phyloP scores from a whole-genome alignment of 2,888 invertebrate genomes.

The Tortricodes alternella region DNA sequence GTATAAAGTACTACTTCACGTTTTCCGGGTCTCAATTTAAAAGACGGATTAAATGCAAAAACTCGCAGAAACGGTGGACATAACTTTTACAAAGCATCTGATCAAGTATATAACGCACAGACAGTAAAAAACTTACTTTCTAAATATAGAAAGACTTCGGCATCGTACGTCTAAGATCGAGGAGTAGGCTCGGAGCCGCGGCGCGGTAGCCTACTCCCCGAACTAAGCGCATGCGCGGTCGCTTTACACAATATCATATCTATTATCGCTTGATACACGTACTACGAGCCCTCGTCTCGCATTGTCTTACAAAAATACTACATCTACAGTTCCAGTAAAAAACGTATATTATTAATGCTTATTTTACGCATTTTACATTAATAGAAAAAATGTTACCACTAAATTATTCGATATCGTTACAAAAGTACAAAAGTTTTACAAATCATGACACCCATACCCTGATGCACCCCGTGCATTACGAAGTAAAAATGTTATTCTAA shows the following conservation, averaged over 20 bases:
- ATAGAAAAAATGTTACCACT: constrained; percentile 74
- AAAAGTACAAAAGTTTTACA: constrained; percentile 80
- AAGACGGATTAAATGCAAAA: constrained; percentile 32
- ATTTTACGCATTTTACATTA: constrained; percentile 71
- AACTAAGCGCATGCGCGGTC: constrained; percentile 56
- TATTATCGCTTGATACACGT: constrained; percentile 83
- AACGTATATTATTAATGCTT: constrained; percentile 73
- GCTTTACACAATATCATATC: constrained; percentile 62
- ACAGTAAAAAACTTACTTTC: constrained; percentile 61
- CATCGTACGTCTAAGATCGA: constrained; percentile 50
- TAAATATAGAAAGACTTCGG: constrained; percentile 61
- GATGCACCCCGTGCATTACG: constrained; percentile 80
- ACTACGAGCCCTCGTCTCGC: constrained; percentile 59
- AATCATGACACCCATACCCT: constrained; percentile 83
- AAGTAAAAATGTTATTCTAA: constrained; percentile 66
- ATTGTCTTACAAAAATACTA: constrained; percentile 78
- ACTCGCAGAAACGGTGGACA: constrained; percentile 37
- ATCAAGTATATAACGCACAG: constrained; percentile 65
- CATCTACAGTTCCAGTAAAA: constrained; percentile 77
- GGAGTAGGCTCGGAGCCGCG: constrained; percentile 48
- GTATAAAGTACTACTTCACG: constrained; percentile 24
- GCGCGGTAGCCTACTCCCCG: constrained; percentile 54
- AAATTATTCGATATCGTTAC: constrained; percentile 73
- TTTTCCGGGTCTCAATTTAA: constrained; percentile 2
- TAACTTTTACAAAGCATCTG: constrained; percentile 63